Percentiles rank a stretch among this genome's conserved stretches.
Evolutionary conservation across 2,888 invertebrate species (phyloP).

Genomic region (Lithophane semibrunnea): DNA sequence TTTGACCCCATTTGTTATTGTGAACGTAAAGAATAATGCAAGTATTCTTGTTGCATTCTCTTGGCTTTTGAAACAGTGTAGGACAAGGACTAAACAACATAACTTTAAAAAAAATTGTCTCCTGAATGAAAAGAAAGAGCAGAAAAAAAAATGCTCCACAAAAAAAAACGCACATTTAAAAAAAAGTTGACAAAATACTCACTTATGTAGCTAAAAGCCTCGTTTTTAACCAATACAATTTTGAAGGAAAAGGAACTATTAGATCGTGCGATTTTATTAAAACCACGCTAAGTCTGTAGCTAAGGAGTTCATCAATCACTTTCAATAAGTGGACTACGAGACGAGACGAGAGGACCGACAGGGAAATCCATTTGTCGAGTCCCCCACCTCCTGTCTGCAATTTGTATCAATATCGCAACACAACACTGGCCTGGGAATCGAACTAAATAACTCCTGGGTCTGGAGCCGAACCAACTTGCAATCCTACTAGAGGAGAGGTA

Average conservation of each 20-base stretch:
- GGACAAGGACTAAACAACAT: neutral
- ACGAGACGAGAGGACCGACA: conserved; percentile 23
- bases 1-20: neutral
- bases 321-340: conserved; percentile 14
- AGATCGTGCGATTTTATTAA: neutral
- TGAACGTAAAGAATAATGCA: too few species aligned
- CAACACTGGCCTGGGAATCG: neutral
- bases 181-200: too few species aligned
- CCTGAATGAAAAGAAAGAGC: neutral
- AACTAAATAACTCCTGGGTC: neutral
- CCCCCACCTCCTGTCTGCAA: conserved; percentile 33
- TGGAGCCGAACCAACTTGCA: neutral
- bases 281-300: neutral
- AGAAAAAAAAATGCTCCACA: too few species aligned
- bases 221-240: too few species aligned
- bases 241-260: neutral
- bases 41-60: neutral
- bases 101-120: neutral
- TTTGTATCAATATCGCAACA: conserved; percentile 13
- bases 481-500: neutral
- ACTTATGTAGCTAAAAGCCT: too few species aligned
- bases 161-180: too few species aligned
- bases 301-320: neutral
- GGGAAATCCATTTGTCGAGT: conserved; percentile 4
- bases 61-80: neutral